phyloP scores from a whole-genome alignment of 2,797 vertebrate genomes.

The Spea hammondii region DNA sequence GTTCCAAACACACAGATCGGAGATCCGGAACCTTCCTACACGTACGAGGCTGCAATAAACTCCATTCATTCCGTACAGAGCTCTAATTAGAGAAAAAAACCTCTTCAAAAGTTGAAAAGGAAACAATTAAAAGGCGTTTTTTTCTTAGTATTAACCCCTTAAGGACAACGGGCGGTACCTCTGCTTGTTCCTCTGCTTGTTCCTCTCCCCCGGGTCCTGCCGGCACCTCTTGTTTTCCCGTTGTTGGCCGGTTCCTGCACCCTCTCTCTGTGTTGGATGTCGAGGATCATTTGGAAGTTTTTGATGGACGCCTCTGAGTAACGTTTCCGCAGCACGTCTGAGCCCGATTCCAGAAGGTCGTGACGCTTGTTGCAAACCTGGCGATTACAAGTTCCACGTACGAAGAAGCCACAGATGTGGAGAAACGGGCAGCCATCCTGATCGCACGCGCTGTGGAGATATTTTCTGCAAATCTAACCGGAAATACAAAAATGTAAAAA shows the following conservation, averaged over 20 bases:
- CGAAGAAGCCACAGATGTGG: constrained; percentile 80
- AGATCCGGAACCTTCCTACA: too few relatives aligned
- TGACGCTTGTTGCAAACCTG: constrained; percentile 72
- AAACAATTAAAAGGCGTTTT: too few relatives aligned
- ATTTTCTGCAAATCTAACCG: constrained; percentile 75
- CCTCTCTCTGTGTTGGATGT: constrained; percentile 54
- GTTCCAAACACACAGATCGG: too few relatives aligned
- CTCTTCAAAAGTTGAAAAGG: too few relatives aligned
- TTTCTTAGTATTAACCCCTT: too few relatives aligned
- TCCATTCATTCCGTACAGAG: too few relatives aligned
- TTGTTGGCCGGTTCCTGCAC: background rate
- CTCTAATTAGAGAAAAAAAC: too few relatives aligned
- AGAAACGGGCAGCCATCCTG: constrained; percentile 75
- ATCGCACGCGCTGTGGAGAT: constrained; percentile 67
- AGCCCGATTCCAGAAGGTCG: constrained; percentile 55
- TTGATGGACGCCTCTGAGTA: constrained; percentile 57
- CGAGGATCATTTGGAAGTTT: constrained; percentile 65
- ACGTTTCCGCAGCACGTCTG: constrained; percentile 59
- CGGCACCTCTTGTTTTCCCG: constrained; percentile 29
- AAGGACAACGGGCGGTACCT: background rate
- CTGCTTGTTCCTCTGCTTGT: background rate
- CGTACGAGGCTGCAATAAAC: too few relatives aligned
- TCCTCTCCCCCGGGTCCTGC: background rate
- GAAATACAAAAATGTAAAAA: background rate
- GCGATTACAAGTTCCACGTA: constrained; percentile 75